These are phyloP conservation scores for Phymatocera aterrima DNA, from an alignment of 2,888 invertebrate genomes.

Conservation along the genomic window DNA sequence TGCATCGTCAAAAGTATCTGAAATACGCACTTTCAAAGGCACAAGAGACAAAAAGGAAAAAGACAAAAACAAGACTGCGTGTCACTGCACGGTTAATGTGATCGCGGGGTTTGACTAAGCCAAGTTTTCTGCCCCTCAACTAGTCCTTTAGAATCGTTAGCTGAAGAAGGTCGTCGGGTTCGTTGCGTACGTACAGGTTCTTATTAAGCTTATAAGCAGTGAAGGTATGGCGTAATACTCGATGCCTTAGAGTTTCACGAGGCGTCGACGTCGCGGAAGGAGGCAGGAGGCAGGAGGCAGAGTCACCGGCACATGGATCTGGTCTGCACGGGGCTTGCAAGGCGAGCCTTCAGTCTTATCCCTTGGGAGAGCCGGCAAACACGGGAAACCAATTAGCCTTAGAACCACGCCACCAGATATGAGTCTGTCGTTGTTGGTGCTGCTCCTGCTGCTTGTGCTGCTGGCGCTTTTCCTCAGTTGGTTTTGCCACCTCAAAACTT, in stretches of 20 bases:
- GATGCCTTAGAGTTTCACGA: not conserved
- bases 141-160: not conserved
- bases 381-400: conserved; percentile 74
- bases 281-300: conserved; percentile 50
- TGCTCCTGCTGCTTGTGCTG: conserved; percentile 47
- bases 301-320: conserved; percentile 34
- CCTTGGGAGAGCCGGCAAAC: conserved; percentile 69
- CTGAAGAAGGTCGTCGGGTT: not conserved
- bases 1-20: no score
- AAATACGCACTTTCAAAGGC: no score
- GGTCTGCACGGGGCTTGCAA: conserved; percentile 35
- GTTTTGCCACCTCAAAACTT: conserved; percentile 28
- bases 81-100: conserved; percentile 20
- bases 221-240: not conserved
- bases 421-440: conserved; percentile 49
- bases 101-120: conserved; percentile 29
- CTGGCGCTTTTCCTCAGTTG: conserved; percentile 14
- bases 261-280: conserved; percentile 34
- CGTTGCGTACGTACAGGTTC: not conserved
- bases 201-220: conserved; percentile 13
- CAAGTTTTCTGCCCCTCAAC: not conserved
- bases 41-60: no score
- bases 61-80: not conserved
- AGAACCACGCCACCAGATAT: conserved; percentile 65
- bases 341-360: conserved; percentile 64